phyloP scores from a whole-genome alignment of 2,888 invertebrate genomes.

The Petrophora chlorosata region DNA sequence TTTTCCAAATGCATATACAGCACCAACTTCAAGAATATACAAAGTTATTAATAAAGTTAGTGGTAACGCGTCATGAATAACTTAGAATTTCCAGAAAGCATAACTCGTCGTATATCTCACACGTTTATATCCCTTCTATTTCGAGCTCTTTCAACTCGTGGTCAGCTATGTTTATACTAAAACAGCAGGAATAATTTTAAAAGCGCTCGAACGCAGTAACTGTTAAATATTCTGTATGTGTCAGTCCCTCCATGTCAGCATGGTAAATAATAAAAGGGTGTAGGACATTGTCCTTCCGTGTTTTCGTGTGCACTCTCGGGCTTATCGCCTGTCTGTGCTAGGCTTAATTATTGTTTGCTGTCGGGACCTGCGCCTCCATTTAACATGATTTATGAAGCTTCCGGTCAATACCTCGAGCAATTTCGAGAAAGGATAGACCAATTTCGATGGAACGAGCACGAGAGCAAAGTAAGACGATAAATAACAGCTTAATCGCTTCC shows the following conservation, averaged over 20 bases:
- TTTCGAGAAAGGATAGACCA: constrained; percentile 23
- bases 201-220: constrained; percentile 37
- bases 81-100: constrained; percentile 30
- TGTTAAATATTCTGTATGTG: constrained; percentile 12
- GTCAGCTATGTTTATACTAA: constrained; percentile 55
- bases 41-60: constrained; percentile 17
- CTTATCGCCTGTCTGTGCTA: constrained; percentile 28
- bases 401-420: constrained; percentile 39
- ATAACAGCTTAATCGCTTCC: constrained; percentile 57
- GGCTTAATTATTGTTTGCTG: constrained; percentile 32
- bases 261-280: constrained; percentile 56
- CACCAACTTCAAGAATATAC: too few species aligned
- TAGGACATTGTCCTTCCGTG: constrained; percentile 67
- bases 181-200: constrained; percentile 50
- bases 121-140: constrained; percentile 48
- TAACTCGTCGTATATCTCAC: constrained; percentile 21
- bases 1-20: too few species aligned
- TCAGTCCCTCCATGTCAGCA: constrained; percentile 57
- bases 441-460: constrained; percentile 42
- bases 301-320: constrained; percentile 34
- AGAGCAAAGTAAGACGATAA: constrained; percentile 46
- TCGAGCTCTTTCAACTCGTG: constrained; percentile 51
- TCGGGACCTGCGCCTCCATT: constrained; percentile 21
- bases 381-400: constrained; percentile 31
- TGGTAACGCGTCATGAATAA: constrained; percentile 24